Conservation (phyloP, 2,888 invertebrate species). For the Digitonthophagus gazella region DNA sequence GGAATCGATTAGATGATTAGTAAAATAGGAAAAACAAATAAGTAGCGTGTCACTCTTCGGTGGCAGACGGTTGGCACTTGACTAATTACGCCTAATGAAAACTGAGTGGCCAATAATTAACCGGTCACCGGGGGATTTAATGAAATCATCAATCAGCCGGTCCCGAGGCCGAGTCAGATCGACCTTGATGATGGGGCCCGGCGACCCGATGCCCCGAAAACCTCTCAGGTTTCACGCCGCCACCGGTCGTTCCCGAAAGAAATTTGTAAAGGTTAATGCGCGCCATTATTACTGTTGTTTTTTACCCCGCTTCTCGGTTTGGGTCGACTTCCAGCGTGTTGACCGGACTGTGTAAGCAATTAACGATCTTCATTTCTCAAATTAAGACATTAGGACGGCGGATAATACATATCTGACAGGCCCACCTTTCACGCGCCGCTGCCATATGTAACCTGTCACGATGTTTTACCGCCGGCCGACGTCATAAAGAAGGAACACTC, state of each 20-base stretch:
- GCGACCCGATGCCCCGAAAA: conserved; percentile 20
- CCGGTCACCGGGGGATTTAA: conserved; percentile 44
- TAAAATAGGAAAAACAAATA: background rate
- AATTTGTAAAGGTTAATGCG: conserved; percentile 23
- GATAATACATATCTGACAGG: conserved; percentile 18
- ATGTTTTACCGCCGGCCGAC: conserved; percentile 8
- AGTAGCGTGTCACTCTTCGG: conserved; percentile 1
- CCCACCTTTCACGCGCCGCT: conserved; percentile 7
- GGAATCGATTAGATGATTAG: too few relatives aligned
- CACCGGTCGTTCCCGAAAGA: conserved; percentile 13
- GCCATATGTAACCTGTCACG: conserved; percentile 14
- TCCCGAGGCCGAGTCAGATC: conserved; percentile 24
- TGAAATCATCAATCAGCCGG: conserved; percentile 46
- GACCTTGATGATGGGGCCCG: conserved; percentile 15
- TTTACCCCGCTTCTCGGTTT: background rate
- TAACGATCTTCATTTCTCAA: conserved; percentile 14
- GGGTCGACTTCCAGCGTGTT: background rate
- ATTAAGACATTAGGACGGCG: conserved; percentile 14
- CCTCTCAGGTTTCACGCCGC: conserved; percentile 21
- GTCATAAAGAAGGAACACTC: background rate
- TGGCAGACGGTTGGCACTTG: conserved; percentile 36
- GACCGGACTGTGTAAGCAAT: conserved; percentile 13
- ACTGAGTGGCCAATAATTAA: conserved; percentile 44
- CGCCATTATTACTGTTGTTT: conserved; percentile 18
- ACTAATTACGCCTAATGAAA: conserved; percentile 46